phyloP scores from a whole-genome alignment of 2,113 vertebrate species.

The Diphyllodes magnificus region DNA sequence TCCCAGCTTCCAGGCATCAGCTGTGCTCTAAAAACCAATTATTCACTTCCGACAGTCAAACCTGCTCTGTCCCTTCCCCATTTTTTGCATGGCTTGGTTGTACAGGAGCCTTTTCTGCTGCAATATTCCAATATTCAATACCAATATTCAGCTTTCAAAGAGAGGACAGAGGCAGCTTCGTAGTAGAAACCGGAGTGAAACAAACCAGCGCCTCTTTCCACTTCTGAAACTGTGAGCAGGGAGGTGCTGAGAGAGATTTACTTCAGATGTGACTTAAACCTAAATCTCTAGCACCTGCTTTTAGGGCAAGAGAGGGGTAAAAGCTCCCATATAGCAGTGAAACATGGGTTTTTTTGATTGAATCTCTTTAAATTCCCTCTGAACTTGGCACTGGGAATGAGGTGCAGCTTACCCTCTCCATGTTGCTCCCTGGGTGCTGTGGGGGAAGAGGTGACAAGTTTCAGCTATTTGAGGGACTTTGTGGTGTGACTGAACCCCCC shows the following conservation, averaged over 20 bases:
- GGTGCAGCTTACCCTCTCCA: background rate
- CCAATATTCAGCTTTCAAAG: background rate
- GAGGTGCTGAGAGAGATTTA: background rate
- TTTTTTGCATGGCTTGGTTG: background rate
- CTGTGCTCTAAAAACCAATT: background rate
- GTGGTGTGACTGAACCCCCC: accelerated
- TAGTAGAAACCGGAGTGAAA: background rate
- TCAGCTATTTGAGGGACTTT: accelerated
- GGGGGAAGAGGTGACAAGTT: background rate
- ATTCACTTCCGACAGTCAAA: background rate
- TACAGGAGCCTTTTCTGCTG: background rate
- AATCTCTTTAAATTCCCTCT: background rate
- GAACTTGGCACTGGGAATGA: background rate
- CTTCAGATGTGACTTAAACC: background rate
- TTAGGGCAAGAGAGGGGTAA: background rate
- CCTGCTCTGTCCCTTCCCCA: background rate
- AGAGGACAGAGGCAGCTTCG: accelerated
- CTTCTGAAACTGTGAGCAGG: background rate
- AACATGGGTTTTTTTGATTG: background rate
- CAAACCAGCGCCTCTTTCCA: background rate
- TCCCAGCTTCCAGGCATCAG: background rate
- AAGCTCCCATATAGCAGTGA: background rate
- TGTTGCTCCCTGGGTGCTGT: background rate
- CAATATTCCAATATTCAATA: background rate
- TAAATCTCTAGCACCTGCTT: background rate